These are phyloP conservation scores for Drepana arcuata DNA, from an alignment of 1,140 invertebrate species.

Conservation along the genomic window DNA sequence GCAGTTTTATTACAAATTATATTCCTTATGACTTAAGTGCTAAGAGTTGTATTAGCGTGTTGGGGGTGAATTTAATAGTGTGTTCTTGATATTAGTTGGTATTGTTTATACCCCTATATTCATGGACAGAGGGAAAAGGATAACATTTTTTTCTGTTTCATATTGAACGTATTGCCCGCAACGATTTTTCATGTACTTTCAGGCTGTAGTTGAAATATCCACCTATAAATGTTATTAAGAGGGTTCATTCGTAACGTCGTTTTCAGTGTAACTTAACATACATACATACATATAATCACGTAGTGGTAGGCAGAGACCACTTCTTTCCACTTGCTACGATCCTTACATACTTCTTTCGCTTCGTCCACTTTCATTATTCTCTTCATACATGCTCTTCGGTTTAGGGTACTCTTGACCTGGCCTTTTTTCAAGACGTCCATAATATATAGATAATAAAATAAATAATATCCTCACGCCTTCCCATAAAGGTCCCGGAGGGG, in stretches of 20 bases:
- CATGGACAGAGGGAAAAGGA: slow-evolving; percentile 27
- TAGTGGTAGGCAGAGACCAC: background rate
- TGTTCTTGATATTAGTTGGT: slow-evolving; percentile 17
- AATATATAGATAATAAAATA: no score
- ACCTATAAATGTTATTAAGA: background rate
- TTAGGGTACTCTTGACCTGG: no score
- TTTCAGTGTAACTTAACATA: no score
- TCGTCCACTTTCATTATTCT: no score
- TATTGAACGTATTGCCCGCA: slow-evolving; percentile 7
- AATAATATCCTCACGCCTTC: no score
- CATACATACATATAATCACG: background rate
- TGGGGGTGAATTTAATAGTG: background rate
- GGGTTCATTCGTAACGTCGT: background rate
- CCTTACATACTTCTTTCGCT: no score
- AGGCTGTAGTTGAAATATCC: background rate
- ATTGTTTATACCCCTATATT: slow-evolving; percentile 35
- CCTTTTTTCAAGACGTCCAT: no score
- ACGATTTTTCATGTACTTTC: no score
- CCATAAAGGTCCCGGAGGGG: no score
- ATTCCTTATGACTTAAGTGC: slow-evolving; percentile 3
- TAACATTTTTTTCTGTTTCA: background rate
- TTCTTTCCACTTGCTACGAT: no score
- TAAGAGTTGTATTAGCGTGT: slow-evolving; percentile 7
- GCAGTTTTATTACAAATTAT: slow-evolving; percentile 8
- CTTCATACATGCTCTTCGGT: no score